Evolutionary conservation across 2,113 vertebrate species (phyloP).

Genomic region (Tachysurus fulvidraco): DNA sequence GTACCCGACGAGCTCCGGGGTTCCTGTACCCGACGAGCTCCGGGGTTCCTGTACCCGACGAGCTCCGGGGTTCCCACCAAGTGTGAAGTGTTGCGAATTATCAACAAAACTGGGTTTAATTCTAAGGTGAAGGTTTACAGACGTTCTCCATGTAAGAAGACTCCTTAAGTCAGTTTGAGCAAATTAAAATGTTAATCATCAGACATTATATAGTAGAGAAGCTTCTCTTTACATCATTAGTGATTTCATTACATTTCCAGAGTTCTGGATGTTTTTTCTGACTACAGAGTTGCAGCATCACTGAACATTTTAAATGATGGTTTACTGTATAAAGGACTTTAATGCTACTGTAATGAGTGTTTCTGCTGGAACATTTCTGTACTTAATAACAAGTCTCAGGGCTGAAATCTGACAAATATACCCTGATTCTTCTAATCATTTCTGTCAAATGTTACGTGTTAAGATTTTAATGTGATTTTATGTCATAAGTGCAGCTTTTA

Average conservation of each 20-base stretch:
- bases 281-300: background rate
- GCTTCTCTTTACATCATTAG: background rate
- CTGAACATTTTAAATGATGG: background rate
- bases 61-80: no score
- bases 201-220: background rate
- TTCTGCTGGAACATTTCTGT: background rate
- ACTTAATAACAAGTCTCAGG: no score
- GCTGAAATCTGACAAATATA: no score
- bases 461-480: no score
- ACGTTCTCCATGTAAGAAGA: background rate
- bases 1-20: no score
- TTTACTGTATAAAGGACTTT: background rate
- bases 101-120: background rate
- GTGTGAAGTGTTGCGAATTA: no score
- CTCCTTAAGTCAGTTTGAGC: background rate
- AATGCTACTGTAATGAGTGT: background rate
- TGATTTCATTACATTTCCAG: background rate
- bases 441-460: no score
- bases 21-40: no score
- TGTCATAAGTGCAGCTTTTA: no score
- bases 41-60: no score
- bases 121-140: background rate
- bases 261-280: background rate
- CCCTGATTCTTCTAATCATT: no score
- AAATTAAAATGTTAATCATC: background rate